Conservation (phyloP, 2,888 invertebrate genomes). For the Mechanitis mazaeus region DNA sequence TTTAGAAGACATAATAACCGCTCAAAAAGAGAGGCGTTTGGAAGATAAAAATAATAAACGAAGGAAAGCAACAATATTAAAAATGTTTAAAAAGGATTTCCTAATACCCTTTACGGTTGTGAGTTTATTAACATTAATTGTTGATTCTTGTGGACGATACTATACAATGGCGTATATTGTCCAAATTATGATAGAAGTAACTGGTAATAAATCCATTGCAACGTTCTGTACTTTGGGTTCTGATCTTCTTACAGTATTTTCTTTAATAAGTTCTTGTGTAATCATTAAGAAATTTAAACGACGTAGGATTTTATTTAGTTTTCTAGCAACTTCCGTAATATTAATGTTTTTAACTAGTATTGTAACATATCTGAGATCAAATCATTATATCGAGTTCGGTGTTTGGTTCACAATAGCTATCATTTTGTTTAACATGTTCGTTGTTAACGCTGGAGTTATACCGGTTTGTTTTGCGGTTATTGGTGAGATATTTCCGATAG, state of each 20-base stretch:
- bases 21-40: conserved; percentile 19
- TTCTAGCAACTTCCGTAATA: conserved; percentile 32
- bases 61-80: conserved; percentile 21
- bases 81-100: conserved; percentile 36
- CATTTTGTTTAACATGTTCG: conserved; percentile 11
- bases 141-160: conserved; percentile 42
- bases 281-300: conserved; percentile 37
- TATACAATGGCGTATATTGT: conserved; percentile 40
- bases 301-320: conserved; percentile 37
- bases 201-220: conserved; percentile 35
- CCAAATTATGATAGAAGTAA: conserved; percentile 40
- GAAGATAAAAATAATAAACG: conserved; percentile 18
- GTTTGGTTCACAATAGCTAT: conserved; percentile 37
- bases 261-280: conserved; percentile 34
- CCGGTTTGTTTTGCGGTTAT: conserved; percentile 21
- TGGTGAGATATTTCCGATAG: conserved; percentile 45
- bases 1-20: conserved; percentile 31
- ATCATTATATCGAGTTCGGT: conserved; percentile 18
- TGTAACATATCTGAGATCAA: conserved; percentile 32
- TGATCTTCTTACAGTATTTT: conserved; percentile 37
- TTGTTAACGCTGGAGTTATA: conserved; percentile 16
- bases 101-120: conserved; percentile 37
- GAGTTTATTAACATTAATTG: conserved; percentile 33
- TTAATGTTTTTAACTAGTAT: conserved; percentile 39
- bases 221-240: conserved; percentile 39